Base-by-base conservation (phyloP, 2,113 vertebrate genomes). In the Azemiops feae region DNA sequence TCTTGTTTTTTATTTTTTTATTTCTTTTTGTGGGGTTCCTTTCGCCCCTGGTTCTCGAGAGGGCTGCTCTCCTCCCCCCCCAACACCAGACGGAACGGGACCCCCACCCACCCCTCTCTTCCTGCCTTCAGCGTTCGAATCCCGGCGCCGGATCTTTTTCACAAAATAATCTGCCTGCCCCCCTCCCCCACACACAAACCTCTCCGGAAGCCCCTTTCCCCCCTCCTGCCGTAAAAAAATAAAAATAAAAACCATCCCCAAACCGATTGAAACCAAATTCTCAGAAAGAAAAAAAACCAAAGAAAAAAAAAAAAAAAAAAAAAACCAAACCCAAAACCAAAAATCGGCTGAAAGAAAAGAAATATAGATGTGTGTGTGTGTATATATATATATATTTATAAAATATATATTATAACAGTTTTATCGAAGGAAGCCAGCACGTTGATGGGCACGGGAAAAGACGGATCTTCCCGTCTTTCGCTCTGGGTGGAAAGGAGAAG, bases 11-110 rank as follows among this genome's bases (percentile, higher is more conserved):
- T 92, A 47, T 47, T 47, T 47, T 92, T 89, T 27, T 81, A 47
- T 92, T 60, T 92, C 3, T 87, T 14, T 93, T 89, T 95, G 95
- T 94, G 97, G 58, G 57, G 23, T 93, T 92, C 95, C 93, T 95
- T 50, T 81, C 93, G 94, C 95, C 98, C 98, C 98, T n/a, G n/a
- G 98, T 98, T 98, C 98, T 98, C 96, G 96, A 98, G 98, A 98
- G 98, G 98, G 98, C 98, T 98, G 98, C 97, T 98, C 69, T 60
- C 6, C 7, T 2, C 6, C 23, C 22, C 55, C 57, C 57, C 57
- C 50, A 50, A 50, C 97, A 97, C 96, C 96, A 94, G 97, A 97
- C 95, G 96, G 96, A 97, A 96, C 97, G 94, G 96, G 94, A 95
- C 64, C 91, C 95, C 93, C 95, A 6, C 6, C 47, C 47, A 47